Conservation (phyloP, 1,140 invertebrate species). For the Drosophila carrolli region DNA sequence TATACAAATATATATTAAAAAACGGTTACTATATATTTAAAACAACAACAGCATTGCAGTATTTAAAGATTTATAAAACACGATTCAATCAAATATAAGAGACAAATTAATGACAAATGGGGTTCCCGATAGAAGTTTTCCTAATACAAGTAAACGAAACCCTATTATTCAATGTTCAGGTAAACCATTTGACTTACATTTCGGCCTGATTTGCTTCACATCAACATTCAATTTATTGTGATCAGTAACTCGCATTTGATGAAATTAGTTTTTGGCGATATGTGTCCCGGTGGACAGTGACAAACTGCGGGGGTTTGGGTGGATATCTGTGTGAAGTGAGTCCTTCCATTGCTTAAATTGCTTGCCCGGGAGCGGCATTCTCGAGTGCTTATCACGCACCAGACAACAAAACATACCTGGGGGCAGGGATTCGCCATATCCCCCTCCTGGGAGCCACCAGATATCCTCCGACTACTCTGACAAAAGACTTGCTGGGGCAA, state of each 20-base stretch:
- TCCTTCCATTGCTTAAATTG: slow-evolving; percentile 32
- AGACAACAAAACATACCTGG: slow-evolving; percentile 40
- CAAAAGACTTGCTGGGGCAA: slow-evolving; percentile 36
- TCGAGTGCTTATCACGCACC: slow-evolving; percentile 41
- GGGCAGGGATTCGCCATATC: neutral
- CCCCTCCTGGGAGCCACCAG: neutral
- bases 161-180: slow-evolving; percentile 9
- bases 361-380: slow-evolving; percentile 34
- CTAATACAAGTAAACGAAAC: slow-evolving; percentile 7
- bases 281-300: slow-evolving; percentile 20
- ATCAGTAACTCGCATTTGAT: slow-evolving; percentile 55
- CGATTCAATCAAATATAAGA: neutral
- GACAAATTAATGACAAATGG: slow-evolving; percentile 12
- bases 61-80: no score
- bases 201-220: slow-evolving; percentile 29
- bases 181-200: slow-evolving; percentile 8
- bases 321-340: slow-evolving; percentile 14
- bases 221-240: slow-evolving; percentile 53
- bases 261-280: slow-evolving; percentile 63
- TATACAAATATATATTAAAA: no score
- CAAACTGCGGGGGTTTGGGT: slow-evolving; percentile 15
- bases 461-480: slow-evolving; percentile 10
- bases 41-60: no score
- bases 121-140: neutral
- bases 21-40: no score